Evolutionary conservation across 2,888 invertebrate genomes (phyloP), one percentile per base, ranked within the genome.

Genomic region (Drosophila lutescens): DNA sequence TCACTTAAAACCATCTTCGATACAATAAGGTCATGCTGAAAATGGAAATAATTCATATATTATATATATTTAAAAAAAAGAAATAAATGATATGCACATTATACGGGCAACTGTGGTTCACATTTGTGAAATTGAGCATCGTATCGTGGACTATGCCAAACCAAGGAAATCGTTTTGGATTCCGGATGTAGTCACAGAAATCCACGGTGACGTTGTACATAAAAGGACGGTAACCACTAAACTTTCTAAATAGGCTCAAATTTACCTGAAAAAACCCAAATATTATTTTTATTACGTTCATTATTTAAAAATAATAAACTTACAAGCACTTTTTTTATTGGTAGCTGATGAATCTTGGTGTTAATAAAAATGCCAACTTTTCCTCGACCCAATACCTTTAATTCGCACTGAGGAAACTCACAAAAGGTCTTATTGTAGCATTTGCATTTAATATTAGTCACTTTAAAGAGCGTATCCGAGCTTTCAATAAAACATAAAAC

Each of bases 391-490:
- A 69, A 15, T 0, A 67, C 49, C 30, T 69, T 67, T 6, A 69
- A 8, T 49, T 69, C 67, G 13, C 68, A 69, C n/a, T 54, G 47
- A 0, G 20, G 6, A 32, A 67, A 54, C 1, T 38, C 23, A 4
- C 69, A 59, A 7, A 54, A 69, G 0, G 30, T 4, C 2, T 36
- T 26, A 10, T 69, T 59, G 15, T 36, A 59, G 8, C 59, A 59
- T 4, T 47, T n/a, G 43, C 69, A 69, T n/a, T 69, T 69, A 3
- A 59, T 57, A 17, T 69, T 69, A 1, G 67, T 67, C 0, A 43
- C 51, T 34, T 69, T 69, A 4, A 67, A 67, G 0, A 67, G 15
- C 10, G 38, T 20, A 20, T 26, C 26, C 26, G 26, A 26, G 6
- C 26, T 26, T 26, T 26, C 1, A 26, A 26, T 26, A 26, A 26